Evolutionary conservation across 2,888 invertebrate genomes (phyloP), one percentile per base, ranked within the genome.

Genomic region (Gastrophysa polygoni): DNA sequence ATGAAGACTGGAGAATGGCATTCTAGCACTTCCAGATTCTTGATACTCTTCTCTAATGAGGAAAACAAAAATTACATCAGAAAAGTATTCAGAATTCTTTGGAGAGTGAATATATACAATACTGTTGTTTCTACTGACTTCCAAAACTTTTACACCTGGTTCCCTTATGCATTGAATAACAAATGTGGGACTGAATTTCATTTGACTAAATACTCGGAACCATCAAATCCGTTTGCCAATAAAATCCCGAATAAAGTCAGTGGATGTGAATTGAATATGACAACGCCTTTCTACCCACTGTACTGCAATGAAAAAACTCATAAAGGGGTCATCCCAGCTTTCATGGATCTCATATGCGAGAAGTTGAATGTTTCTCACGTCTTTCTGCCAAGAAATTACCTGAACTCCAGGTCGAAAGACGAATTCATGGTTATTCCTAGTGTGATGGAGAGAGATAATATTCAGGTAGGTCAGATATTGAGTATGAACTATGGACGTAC

Each of bases 61-160:
- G 20, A 14, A 17, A 18, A 20, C 1, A 20, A 52, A 5, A 14
- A 34, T 8, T 6, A 11, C 18, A 38, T 52, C 18, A 8, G 2
- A n/a, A 8, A 8, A 52, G 32, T 20, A 20, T 52, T 52, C 18
- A 17, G 8, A 32, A 52, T 2, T 10, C 8, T 52, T 4, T 52
- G 52, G 52, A 17, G 11, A n/a, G 7, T 52, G 21, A 18, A 52
- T 16, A 52, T 52, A 11, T 34, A 34, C 20, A 52, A 52, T 34
- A 38, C 38, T 7, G 38, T 52, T 7, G 17, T 52, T 14, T 20
- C 38, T 4, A 52, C 20, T 8, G 46, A 21, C 11, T 18, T 18
- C n/a, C 18, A 16, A 11, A 20, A 16, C 11, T 52, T 52, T 7
- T 52, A 52, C 11, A 32, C 52, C 1, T 52, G 52, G 52, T 38